Base-by-base conservation (phyloP, 1,140 invertebrate genomes). In the Ganaspis sp. region DNA sequence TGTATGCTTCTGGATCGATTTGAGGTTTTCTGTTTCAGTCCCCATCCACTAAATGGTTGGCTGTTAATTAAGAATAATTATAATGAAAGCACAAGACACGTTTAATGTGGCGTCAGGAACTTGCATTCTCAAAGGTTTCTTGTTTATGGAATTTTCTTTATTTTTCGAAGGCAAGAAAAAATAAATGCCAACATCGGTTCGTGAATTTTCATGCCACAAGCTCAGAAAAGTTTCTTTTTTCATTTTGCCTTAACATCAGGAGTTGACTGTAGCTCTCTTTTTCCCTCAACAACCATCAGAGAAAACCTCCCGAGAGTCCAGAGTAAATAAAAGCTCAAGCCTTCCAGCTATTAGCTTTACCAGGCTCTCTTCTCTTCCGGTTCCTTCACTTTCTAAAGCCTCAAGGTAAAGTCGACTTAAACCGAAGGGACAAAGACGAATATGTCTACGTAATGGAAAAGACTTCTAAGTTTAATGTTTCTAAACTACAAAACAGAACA, bases 251-350 rank as follows among this genome's bases (percentile, higher is more conserved):
- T 15, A 26, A 64, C 54, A 15, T 64, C 54, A 26, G 54, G 54
- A 64, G 54, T 26, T 58, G 54, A 64, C 54, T 64, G 15, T 64
- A 54, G 49, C 26, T 64, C 21, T 58, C 26, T 64, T 29, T 29
- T 29, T 29, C 5, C 17, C 54, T 29, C 12, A 9, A 64, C 54
- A 64, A 29, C 26, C 54, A 64, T 29, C 58, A n/a, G 12, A 64
- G 26, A 64, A 64, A 64, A 64, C 58, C 58, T 64, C 58, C 23
- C 58, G 58, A 64, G 58, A 29, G 26, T n/a, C 58, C 23, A 15
- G 26, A 29, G 58, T 64, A 64, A 64, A 64, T 64, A 64, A 64
- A 64, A 64, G 58, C 58, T 64, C 58, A 64, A 64, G 58, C 58
- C 58, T 64, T 64, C 58, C 23, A 64, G 58, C 58, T 64, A 64